Evolutionary conservation across 2,113 vertebrate genomes (phyloP).

Genomic region (Engystomops pustulosus): DNA sequence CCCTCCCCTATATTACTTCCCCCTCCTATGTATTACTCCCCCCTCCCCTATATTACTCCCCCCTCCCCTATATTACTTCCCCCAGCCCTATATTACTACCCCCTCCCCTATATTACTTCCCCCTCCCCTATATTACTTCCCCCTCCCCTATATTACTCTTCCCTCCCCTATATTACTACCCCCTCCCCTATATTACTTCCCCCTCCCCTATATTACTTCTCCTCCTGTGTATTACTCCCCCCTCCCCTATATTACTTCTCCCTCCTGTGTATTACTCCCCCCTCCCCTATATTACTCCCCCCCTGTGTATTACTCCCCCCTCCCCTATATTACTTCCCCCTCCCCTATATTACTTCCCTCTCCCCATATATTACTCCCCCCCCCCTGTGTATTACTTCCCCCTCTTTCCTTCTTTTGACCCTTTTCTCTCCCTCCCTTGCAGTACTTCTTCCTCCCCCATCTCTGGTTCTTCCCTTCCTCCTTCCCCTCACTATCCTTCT

Average conservation of each 20-base stretch:
- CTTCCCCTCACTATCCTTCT: not conserved
- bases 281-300: too few relatives aligned
- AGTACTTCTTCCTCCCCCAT: not conserved
- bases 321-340: not conserved
- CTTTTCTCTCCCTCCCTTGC: not conserved
- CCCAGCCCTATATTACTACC: not conserved
- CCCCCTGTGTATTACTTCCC: too few relatives aligned
- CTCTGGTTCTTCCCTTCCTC: not conserved
- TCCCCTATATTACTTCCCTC: not conserved
- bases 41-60: too few relatives aligned
- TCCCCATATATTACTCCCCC: not conserved
- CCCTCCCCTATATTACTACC: not conserved
- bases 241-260: not conserved
- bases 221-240: not conserved
- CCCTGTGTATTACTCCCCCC: not conserved
- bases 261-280: not conserved
- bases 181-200: not conserved
- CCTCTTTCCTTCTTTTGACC: not conserved
- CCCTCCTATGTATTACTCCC: too few relatives aligned
- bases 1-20: not conserved
- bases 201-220: not conserved
- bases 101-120: not conserved
- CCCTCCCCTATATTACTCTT: not conserved
- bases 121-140: not conserved
- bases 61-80: not conserved